Evolutionary conservation across 2,888 invertebrate species (phyloP).

Genomic region (Anoncus sp.): DNA sequence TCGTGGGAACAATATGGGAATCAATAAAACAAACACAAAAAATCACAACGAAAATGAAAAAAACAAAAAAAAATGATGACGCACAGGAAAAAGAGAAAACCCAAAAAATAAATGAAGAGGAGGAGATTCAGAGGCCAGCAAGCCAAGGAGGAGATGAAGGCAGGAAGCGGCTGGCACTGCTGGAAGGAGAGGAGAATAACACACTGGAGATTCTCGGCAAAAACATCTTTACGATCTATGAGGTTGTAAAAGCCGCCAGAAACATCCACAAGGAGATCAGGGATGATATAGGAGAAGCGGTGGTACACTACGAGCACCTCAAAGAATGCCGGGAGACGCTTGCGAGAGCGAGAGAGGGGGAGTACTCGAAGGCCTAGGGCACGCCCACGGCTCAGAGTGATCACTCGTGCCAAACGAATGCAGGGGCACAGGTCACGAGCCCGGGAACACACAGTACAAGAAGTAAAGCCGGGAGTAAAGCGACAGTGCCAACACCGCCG

Average conservation of each 20-base stretch:
- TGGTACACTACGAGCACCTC: slow-evolving; percentile 13
- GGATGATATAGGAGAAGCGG: slow-evolving; percentile 18
- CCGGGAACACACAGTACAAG: slow-evolving; percentile 3
- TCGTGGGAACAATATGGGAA: no score
- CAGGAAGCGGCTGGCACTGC: neutral
- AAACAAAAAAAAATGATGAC: no score
- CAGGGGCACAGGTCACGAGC: neutral
- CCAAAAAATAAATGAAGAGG: no score
- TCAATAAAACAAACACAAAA: no score
- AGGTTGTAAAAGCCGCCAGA: neutral
- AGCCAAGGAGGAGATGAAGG: neutral
- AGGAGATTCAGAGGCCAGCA: no score
- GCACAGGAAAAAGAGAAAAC: no score
- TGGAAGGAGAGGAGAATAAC: no score
- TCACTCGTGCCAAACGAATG: neutral
- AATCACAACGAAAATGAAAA: no score
- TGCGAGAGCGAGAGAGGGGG: slow-evolving; percentile 9
- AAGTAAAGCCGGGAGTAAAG: no score
- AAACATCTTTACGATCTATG: no score
- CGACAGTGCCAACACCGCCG: no score
- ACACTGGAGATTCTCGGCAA: no score
- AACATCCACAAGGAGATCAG: slow-evolving; percentile 10
- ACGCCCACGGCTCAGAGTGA: neutral
- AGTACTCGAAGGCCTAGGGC: neutral
- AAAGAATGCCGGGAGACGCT: slow-evolving; percentile 4